Percentiles rank a stretch among this genome's conserved stretches.
These are phyloP conservation scores for Harmothoe impar DNA, from an alignment of 2,888 invertebrate species.

Conservation along the genomic window DNA sequence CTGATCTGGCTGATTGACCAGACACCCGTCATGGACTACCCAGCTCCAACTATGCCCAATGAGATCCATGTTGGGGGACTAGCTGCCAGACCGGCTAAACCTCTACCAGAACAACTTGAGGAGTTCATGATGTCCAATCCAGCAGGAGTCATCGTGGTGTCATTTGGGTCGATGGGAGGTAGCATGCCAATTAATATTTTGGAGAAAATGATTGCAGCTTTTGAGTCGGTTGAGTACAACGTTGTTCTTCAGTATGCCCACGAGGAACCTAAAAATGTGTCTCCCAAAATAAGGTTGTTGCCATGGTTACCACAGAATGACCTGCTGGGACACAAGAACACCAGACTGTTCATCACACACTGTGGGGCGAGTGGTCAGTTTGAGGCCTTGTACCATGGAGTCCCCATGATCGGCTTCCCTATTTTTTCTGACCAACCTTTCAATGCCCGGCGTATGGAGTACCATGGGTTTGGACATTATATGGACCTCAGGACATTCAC, in stretches of 20 bases:
- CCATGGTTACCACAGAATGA: constrained; percentile 11
- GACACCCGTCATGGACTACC: constrained; percentile 36
- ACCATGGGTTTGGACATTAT: constrained; percentile 69
- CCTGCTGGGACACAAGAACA: background rate
- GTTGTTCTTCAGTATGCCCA: background rate
- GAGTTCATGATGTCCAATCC: background rate
- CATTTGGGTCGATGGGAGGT: constrained; percentile 56
- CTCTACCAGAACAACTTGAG: constrained; percentile 41
- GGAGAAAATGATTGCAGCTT: constrained; percentile 44
- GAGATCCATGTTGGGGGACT: constrained; percentile 61
- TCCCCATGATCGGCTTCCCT: constrained; percentile 74
- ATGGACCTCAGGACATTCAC: constrained; percentile 55
- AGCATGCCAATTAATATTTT: background rate
- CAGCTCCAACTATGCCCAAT: constrained; percentile 45
- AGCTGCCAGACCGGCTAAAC: constrained; percentile 10
- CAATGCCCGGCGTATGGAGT: constrained; percentile 69
- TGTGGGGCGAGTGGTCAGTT: constrained; percentile 73
- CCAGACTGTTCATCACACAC: constrained; percentile 72
- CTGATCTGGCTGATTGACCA: constrained; percentile 46
- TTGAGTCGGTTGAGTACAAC: constrained; percentile 26
- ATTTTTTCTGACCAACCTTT: constrained; percentile 71
- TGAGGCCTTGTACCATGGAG: constrained; percentile 73
- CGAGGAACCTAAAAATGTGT: background rate
- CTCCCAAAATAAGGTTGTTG: background rate
- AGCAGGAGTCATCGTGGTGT: constrained; percentile 40